Base-by-base conservation (phyloP, 1,140 invertebrate genomes). In the Drepana arcuata region DNA sequence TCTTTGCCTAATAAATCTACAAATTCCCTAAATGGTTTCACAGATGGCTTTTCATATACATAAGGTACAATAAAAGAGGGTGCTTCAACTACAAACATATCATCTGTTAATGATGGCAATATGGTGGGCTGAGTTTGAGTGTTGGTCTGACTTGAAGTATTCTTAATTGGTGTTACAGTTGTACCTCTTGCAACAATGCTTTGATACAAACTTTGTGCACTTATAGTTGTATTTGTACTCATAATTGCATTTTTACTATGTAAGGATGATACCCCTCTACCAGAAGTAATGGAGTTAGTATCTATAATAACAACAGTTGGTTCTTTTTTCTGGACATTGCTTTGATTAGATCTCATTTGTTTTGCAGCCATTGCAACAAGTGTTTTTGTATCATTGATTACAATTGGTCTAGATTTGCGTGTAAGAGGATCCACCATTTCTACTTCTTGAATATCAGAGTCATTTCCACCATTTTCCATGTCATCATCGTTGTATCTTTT, bases 11-110 rank as follows among this genome's bases (percentile, higher is more conserved):
- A 77, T 54, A 87, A 87, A 18, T 87, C 85, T 26, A 94, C 86
- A 68, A 92, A 92, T 46, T 92, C 88, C 67, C 90, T 92, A 28
- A 95, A 85, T 26, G 89, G 89, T 59, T 91, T 90, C 4, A 92
- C 72, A 0, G 93, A 92, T 2, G 92, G 92, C 72, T 95, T 94
- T 77, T 95, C 93, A 71, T 94, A 95, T n/a, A 96, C 93, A 73
- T 95, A 95, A 24, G 94, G 94, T 48, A 95, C 92, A 62, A 96
- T 94, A 62, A 96, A 95, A 7, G 93, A 95, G 2, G 94, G 94
- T 13, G 93, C 93, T 79, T 96, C 93, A 5, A 95, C 90, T 1
- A 95, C 93, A 77, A 92, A 95, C 90, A 95, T 95, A 55, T 95
- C 93, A 67, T 96, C 93, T 2, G 93, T 94, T 2, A 95, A 81